Conservation (phyloP, 2,888 invertebrate species). For the Globia sparganii region DNA sequence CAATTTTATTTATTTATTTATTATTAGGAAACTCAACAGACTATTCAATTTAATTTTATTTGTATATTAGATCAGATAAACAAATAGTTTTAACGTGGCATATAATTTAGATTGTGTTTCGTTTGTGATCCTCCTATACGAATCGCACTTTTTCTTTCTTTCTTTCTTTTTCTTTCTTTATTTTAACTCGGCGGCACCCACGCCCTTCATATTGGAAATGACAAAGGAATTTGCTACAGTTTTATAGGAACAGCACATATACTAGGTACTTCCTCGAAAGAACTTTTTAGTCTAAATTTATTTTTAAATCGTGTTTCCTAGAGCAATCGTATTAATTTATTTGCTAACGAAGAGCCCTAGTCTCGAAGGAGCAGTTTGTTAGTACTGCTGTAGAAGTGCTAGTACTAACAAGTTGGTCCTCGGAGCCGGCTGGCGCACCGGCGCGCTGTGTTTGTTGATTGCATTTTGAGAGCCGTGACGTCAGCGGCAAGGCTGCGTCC, state of each 20-base stretch:
- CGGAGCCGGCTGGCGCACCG: conserved; percentile 2
- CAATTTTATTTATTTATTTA: no score
- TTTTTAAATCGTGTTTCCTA: not conserved
- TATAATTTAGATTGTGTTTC: no score
- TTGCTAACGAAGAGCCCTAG: not conserved
- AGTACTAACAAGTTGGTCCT: conserved; percentile 28
- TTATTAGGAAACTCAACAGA: no score
- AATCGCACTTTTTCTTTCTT: no score
- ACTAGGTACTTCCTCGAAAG: not conserved
- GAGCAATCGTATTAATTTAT: conserved; percentile 3
- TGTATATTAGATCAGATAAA: no score
- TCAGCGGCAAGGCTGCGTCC: conserved; percentile 12
- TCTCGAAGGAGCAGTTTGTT: conserved; percentile 6
- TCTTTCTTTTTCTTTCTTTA: no score
- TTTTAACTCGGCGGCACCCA: not conserved
- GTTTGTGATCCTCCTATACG: no score
- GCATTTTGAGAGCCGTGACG: conserved; percentile 42
- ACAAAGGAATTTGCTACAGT: not conserved
- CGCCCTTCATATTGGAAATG: not conserved
- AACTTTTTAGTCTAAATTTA: not conserved
- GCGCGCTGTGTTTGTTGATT: conserved; percentile 49
- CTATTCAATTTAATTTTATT: no score
- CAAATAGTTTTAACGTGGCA: not conserved
- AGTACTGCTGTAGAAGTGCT: not conserved
- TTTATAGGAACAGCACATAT: not conserved